Conservation (phyloP, 2,888 invertebrate species). For the Incurvaria masculella region DNA sequence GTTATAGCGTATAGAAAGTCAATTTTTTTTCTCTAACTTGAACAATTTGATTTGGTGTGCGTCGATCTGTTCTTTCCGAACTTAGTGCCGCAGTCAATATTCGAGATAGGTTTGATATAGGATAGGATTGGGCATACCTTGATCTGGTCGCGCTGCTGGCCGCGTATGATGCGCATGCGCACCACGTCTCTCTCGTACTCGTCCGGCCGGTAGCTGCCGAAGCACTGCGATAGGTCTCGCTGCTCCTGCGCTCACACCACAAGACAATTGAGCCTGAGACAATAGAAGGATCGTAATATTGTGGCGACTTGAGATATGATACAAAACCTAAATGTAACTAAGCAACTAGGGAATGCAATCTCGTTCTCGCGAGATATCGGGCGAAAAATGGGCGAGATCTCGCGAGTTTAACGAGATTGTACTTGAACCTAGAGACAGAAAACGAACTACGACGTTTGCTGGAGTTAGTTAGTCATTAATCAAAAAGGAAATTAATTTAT, state of each 20-base stretch:
- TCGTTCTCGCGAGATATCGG: too few relatives aligned
- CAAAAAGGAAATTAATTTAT: too few relatives aligned
- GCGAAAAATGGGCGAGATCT: too few relatives aligned
- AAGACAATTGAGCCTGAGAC: too few relatives aligned
- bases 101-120: background rate
- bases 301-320: too few relatives aligned
- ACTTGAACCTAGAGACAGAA: too few relatives aligned
- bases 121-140: conserved; percentile 29
- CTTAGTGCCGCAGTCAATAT: background rate
- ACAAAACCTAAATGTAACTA: too few relatives aligned
- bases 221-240: conserved; percentile 27
- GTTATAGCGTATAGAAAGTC: background rate
- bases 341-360: too few relatives aligned
- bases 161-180: conserved; percentile 38
- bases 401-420: too few relatives aligned
- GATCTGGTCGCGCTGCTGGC: conserved; percentile 49
- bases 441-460: too few relatives aligned
- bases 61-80: background rate
- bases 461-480: too few relatives aligned
- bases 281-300: too few relatives aligned
- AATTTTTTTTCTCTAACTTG: conserved; percentile 4
- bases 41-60: background rate
- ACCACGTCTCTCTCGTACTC: conserved; percentile 43
- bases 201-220: conserved; percentile 32
- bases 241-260: conserved; percentile 17